These are phyloP conservation scores for Agrotis puta DNA, from an alignment of 2,888 invertebrate species.

Conservation along the genomic window DNA sequence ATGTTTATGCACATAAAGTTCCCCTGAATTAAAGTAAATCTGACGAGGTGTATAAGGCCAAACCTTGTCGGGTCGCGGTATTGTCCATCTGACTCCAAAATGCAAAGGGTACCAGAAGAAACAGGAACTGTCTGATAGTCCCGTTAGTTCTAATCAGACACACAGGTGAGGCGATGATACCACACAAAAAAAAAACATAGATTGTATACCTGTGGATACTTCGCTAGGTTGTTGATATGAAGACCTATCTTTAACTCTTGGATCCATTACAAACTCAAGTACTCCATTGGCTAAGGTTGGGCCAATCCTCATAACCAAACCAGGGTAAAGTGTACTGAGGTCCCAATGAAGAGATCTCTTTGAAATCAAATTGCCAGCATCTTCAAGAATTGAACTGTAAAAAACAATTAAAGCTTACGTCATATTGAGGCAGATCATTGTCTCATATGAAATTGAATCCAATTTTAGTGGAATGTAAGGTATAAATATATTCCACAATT, in stretches of 20 bases:
- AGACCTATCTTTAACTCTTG: constrained; percentile 88
- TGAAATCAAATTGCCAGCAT: constrained; percentile 93
- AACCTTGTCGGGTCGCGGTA: too few species aligned
- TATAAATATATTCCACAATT: too few species aligned
- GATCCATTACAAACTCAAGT: constrained; percentile 94
- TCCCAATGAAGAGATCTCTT: constrained; percentile 94
- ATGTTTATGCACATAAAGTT: too few species aligned
- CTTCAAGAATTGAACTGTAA: constrained; percentile 92
- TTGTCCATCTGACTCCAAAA: too few species aligned
- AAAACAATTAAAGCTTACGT: not conserved
- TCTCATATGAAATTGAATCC: not conserved
- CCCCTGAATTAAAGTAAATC: too few species aligned
- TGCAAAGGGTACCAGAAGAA: too few species aligned
- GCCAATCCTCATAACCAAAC: constrained; percentile 94
- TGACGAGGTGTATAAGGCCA: too few species aligned
- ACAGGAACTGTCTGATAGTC: too few species aligned
- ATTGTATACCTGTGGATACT: constrained; percentile 92
- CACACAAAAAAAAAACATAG: not conserved
- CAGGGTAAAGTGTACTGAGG: constrained; percentile 93
- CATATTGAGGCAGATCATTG: not conserved
- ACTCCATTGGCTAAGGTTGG: constrained; percentile 94
- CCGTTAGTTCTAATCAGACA: too few species aligned
- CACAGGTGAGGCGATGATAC: too few species aligned
- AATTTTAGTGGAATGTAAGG: too few species aligned
- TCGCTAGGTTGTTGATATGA: constrained; percentile 90